Evolutionary conservation across 2,113 vertebrate species (phyloP).

Genomic region (Stigmatopora nigra): DNA sequence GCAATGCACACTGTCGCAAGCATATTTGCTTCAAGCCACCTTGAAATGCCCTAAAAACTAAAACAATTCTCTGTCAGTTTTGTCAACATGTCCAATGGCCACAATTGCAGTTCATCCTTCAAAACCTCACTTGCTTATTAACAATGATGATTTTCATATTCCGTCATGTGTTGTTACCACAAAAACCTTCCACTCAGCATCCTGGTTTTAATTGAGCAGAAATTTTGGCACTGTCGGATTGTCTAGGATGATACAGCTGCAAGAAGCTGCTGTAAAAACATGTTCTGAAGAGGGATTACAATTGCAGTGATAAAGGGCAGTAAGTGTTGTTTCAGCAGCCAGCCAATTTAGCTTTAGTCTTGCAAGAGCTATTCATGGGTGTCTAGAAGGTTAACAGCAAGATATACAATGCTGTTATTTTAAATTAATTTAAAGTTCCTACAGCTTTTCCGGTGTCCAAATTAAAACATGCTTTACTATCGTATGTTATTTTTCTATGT

Average conservation of each 20-base stretch:
- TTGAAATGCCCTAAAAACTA: not conserved
- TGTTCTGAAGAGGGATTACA: too few species aligned
- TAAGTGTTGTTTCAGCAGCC: too few species aligned
- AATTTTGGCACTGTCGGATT: too few species aligned
- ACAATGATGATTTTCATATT: too few species aligned
- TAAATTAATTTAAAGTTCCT: not conserved
- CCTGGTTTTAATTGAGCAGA: too few species aligned
- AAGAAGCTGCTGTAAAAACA: too few species aligned
- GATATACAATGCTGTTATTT: not conserved
- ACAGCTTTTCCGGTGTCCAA: not conserved
- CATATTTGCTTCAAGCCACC: not conserved
- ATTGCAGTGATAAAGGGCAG: too few species aligned
- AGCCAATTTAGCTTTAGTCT: not conserved
- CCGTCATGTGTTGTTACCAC: too few species aligned
- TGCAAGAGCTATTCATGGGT: not conserved
- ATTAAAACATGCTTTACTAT: not conserved
- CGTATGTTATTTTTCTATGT: not conserved
- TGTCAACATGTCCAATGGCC: not conserved
- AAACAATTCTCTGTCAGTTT: not conserved
- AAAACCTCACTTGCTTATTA: too few species aligned
- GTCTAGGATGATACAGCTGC: too few species aligned
- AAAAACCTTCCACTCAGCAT: too few species aligned
- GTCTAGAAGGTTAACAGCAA: not conserved
- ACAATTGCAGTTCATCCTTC: not conserved
- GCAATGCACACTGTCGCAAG: not conserved